Evolutionary conservation across 1,140 invertebrate species (phyloP).

Genomic region (Philaenus spumarius): DNA sequence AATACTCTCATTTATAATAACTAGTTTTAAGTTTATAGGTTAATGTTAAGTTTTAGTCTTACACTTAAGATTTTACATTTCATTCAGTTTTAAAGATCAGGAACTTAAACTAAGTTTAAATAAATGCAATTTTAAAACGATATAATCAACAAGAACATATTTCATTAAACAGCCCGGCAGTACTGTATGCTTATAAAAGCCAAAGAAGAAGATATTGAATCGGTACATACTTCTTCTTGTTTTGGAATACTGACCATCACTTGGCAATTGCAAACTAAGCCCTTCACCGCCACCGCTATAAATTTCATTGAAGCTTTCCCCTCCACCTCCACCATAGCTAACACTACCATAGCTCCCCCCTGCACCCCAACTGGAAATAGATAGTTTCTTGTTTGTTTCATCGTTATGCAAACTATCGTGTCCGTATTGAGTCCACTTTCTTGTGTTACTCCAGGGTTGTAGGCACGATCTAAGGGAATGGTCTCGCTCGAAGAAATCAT

Average conservation of each 20-base stretch:
- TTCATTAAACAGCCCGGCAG: no score
- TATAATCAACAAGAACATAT: no score
- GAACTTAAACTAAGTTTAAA: no score
- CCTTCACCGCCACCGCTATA: conserved; percentile 4
- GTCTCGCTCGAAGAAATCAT: conserved; percentile 69
- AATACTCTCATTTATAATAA: no score
- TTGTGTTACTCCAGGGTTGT: background rate
- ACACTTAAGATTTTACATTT: no score
- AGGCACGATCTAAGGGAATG: conserved; percentile 28
- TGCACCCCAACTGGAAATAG: conserved; percentile 1
- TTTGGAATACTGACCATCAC: conserved; percentile 18
- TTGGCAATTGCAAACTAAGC: background rate
- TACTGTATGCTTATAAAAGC: no score
- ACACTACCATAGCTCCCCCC: conserved; percentile 14
- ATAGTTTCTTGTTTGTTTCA: background rate
- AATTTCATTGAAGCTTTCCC: conserved; percentile 4
- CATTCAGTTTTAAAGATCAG: no score
- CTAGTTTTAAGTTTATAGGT: no score
- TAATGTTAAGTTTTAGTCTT: no score
- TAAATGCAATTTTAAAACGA: no score
- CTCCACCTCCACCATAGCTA: conserved; percentile 9
- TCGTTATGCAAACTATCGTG: conserved; percentile 5
- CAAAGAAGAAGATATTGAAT: no score
- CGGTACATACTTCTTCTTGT: background rate
- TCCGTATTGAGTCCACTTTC: conserved; percentile 15